phyloP scores from a whole-genome alignment of 1,140 invertebrate species.

The Leptinotarsa texana region DNA sequence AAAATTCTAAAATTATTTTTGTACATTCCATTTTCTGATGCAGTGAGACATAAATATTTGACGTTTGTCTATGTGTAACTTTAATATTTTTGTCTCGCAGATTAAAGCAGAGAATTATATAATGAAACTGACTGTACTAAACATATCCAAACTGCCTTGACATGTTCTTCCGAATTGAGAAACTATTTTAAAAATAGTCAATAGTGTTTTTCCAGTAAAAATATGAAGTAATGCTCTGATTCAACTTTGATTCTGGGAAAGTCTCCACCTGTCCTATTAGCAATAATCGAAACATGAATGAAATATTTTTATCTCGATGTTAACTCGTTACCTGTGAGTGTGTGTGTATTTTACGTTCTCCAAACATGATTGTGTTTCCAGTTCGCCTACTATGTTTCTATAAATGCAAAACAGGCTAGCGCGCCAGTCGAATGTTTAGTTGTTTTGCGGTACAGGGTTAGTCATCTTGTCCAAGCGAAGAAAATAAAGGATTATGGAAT shows the following conservation, averaged over 20 bases:
- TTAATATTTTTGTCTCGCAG: too few species aligned
- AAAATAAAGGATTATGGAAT: too few species aligned
- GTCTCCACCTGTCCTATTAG: constrained; percentile 9
- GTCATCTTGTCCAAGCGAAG: background rate
- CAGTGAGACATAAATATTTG: too few species aligned
- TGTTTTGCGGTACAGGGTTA: constrained; percentile 3
- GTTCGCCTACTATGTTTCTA: constrained; percentile 25
- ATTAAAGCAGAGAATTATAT: too few species aligned
- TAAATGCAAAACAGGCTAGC: constrained; percentile 9
- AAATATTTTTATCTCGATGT: constrained; percentile 13
- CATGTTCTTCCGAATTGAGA: background rate
- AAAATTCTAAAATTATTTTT: too few species aligned
- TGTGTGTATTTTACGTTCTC: constrained; percentile 10
- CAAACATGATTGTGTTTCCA: constrained; percentile 21
- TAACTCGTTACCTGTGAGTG: background rate
- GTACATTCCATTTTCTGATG: too few species aligned
- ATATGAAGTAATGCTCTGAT: constrained; percentile 9
- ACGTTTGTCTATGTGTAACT: too few species aligned
- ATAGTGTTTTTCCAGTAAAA: background rate
- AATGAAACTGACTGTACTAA: too few species aligned
- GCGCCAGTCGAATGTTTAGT: constrained; percentile 2
- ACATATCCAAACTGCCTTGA: background rate
- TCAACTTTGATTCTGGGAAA: constrained; percentile 11
- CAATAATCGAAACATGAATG: constrained; percentile 14
- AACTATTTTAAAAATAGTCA: constrained; percentile 5